phyloP scores from a whole-genome alignment of 2,797 vertebrate genomes.

The Lepilemur septentrionalis region DNA sequence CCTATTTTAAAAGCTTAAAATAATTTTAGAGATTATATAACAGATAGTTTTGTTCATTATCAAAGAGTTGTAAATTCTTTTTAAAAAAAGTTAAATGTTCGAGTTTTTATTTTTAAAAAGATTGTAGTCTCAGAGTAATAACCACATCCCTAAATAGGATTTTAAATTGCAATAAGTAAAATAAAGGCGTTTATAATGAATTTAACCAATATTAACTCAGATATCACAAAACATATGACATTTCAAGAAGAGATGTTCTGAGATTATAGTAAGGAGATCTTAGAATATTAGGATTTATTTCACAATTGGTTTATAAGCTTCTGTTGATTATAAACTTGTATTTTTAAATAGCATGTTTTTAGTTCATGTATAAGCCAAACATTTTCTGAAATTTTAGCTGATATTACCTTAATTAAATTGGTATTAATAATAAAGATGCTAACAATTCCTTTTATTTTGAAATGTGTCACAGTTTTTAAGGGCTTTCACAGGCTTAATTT shows the following conservation, averaged over 20 bases:
- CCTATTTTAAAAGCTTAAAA: neutral
- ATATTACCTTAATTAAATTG: constrained; percentile 2
- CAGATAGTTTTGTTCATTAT: neutral
- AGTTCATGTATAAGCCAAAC: neutral
- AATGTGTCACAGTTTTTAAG: neutral
- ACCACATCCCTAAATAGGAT: neutral
- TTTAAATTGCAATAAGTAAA: constrained; percentile 42
- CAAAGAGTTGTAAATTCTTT: neutral
- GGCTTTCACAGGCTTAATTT: neutral
- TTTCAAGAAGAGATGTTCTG: neutral
- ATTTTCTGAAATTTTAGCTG: neutral
- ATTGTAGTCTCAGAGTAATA: constrained; percentile 6
- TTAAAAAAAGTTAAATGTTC: neutral
- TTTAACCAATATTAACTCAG: neutral
- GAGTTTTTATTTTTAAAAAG: constrained; percentile 1
- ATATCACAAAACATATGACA: neutral
- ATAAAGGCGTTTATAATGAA: constrained; percentile 6
- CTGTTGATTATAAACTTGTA: neutral
- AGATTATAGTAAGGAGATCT: neutral
- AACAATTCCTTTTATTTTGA: neutral
- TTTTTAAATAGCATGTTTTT: constrained; percentile 8
- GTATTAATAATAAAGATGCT: neutral
- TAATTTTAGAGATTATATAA: neutral
- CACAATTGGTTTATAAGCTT: neutral
- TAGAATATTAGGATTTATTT: constrained; percentile 5